Evolutionary conservation across 2,113 vertebrate species (phyloP), one percentile per base, ranked within the genome.

Genomic region (Rhinoptilus africanus): DNA sequence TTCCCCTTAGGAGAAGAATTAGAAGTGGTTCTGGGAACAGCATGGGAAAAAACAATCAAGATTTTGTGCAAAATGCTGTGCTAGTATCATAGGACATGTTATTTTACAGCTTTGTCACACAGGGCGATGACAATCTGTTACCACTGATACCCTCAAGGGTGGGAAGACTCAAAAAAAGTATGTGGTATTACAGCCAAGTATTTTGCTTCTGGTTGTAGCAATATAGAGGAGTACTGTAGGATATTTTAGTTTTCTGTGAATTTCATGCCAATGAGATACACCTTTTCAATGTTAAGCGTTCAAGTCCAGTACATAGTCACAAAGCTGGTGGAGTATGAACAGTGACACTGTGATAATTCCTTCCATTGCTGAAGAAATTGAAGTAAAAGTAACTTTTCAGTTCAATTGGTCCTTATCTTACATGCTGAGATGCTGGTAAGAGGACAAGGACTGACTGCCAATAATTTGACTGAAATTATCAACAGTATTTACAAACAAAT

Each of bases 1-100:
- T 94, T 94, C 47, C 87, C 74, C 74, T 88, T 53, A 91, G 75
- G 89, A 93, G 60, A 92, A 89, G 74, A 89, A 91, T 73, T 93
- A 87, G 87, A 96, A 82, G 54, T 10, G 11, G 9, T 93, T 84
- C n/a, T 88, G 75, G 20, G 67, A 92, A 96, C 32, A 95, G 34
- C 69, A 90, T 22, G 53, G 17, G 21, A 51, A 63, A 39, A 89
- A 87, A 34, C 18, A 91, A 92, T 87, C 59, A 93, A 76, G 66
- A 76, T 73, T 81, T 75, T 91, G 27, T 60, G 28, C 37, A 12
- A 43, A 82, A 53, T 91, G 93, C 53, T 91, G 15, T 82, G 28
- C 34, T 89, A 27, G 17, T 74, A 57, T 91, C 2, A 3, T 24
- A 47, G 56, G 74, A 91, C 45, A 43, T 4, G 43, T 12, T 88